Conservation (phyloP, 2,113 vertebrate species). For the Anseranas semipalmata region DNA sequence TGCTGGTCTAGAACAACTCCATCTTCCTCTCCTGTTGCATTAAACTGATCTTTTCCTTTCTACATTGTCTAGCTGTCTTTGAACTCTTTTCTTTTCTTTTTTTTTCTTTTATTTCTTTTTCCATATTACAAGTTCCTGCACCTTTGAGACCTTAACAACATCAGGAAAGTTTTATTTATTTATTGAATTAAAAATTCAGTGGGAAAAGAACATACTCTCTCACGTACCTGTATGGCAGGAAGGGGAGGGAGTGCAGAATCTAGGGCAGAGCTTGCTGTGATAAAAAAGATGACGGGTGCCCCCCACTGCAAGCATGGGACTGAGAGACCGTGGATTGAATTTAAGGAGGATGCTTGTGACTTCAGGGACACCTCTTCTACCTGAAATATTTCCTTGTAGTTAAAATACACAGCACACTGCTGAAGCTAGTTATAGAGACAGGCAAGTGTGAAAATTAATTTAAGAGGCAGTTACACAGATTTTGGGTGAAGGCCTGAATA, state of each 20-base stretch:
- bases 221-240: background rate
- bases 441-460: slow-evolving; percentile 68
- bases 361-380: slow-evolving; percentile 58
- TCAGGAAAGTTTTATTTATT: slow-evolving; percentile 71
- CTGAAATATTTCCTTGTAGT: slow-evolving; percentile 51
- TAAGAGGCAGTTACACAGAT: slow-evolving; percentile 61
- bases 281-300: slow-evolving; percentile 55
- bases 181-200: slow-evolving; percentile 61
- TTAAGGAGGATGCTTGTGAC: slow-evolving; percentile 48
- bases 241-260: slow-evolving; percentile 20
- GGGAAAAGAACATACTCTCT: slow-evolving; percentile 17
- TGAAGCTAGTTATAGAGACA: slow-evolving; percentile 46
- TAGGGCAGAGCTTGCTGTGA: slow-evolving; percentile 33
- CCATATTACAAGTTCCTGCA: background rate
- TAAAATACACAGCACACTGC: slow-evolving; percentile 48
- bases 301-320: slow-evolving; percentile 48
- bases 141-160: slow-evolving; percentile 53
- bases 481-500: slow-evolving; percentile 69
- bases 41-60: background rate
- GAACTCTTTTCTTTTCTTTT: background rate
- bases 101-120: no score
- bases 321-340: slow-evolving; percentile 49
- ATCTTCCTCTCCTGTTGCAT: background rate
- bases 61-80: slow-evolving; percentile 3
- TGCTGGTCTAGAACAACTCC: background rate